phyloP scores from a whole-genome alignment of 2,888 invertebrate genomes.

The Stegana nigrithorax region DNA sequence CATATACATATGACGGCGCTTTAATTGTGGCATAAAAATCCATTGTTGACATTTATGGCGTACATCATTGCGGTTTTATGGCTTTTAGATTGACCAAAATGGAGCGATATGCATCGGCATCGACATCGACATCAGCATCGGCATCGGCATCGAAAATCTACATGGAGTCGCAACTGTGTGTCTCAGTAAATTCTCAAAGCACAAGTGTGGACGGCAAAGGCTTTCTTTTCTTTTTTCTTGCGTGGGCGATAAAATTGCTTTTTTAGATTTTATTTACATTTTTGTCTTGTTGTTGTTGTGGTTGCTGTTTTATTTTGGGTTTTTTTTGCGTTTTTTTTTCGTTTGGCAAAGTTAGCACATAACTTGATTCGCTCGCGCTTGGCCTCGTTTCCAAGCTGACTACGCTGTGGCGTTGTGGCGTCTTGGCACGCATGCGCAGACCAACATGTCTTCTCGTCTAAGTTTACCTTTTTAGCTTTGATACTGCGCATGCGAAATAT shows the following conservation, averaged over 20 bases:
- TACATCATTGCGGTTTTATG: slow-evolving; percentile 15
- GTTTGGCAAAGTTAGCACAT: too few species aligned
- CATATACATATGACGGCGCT: background rate
- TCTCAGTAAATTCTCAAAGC: background rate
- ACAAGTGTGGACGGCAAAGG: background rate
- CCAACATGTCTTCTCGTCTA: background rate
- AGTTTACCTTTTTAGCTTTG: background rate
- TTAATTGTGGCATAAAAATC: slow-evolving; percentile 42
- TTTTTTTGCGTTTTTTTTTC: too few species aligned
- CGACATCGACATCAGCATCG: background rate
- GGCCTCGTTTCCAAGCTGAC: slow-evolving; percentile 2
- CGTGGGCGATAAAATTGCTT: slow-evolving; percentile 14
- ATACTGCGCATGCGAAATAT: background rate
- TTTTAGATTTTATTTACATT: background rate
- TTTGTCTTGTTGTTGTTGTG: background rate
- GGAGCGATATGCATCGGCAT: background rate
- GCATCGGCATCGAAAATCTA: background rate
- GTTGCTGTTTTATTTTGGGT: too few species aligned
- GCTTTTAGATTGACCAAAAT: slow-evolving; percentile 16
- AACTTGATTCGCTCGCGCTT: too few species aligned
- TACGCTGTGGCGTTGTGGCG: too few species aligned
- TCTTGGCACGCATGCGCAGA: background rate
- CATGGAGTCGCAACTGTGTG: background rate
- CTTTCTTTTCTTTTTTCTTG: background rate
- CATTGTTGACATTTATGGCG: slow-evolving; percentile 42